Evolutionary conservation across 2,888 invertebrate species (phyloP), one percentile per base, ranked within the genome.

Genomic region (Ormyrus thymus): DNA sequence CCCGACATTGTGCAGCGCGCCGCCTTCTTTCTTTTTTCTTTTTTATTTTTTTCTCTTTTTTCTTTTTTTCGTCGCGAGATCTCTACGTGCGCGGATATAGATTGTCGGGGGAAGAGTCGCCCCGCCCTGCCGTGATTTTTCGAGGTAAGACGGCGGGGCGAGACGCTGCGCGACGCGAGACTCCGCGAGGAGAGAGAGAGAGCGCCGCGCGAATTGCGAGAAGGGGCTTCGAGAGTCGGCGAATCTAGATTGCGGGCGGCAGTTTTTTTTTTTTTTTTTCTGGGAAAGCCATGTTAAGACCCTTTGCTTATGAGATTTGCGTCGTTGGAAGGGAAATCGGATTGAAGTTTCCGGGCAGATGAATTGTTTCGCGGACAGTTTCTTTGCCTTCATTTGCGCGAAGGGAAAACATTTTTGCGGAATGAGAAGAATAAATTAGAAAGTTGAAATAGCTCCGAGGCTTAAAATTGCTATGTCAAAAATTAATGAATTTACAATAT

Each of bases 81-180:
- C 29, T 50, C 13, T 65, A 65, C 11, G n/a, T 50, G 50, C 50
- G 9, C 13, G 15, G 29, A 66, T 13, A 64, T 13, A n/a, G 11
- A 11, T 13, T n/a, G 9, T 11, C 9, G 7, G 0, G 56, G 46
- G 58, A 15, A 8, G 29, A 29, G 29, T 29, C 29, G 29, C 66
- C n/a, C 6, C 64, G 48, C 55, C 62, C 65, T 53, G 78, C 73
- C 29, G 73, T 78, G 78, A 78, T 78, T 78, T 78, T 69, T 79
- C 73, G 65, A 70, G 73, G 68, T 73, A 78, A 72, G 45, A 76
- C 76, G 59, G 51, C 61, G 13, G n/a, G n/a, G n/a, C n/a, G n/a
- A n/a, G n/a, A n/a, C n/a, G n/a, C n/a, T n/a, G 6, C 72, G 15
- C 50, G 69, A 15, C 51, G 29, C 55, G 65, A 68, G 46, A 48